phyloP scores from a whole-genome alignment of 2,797 vertebrate species.

The Brachymystax lenok region DNA sequence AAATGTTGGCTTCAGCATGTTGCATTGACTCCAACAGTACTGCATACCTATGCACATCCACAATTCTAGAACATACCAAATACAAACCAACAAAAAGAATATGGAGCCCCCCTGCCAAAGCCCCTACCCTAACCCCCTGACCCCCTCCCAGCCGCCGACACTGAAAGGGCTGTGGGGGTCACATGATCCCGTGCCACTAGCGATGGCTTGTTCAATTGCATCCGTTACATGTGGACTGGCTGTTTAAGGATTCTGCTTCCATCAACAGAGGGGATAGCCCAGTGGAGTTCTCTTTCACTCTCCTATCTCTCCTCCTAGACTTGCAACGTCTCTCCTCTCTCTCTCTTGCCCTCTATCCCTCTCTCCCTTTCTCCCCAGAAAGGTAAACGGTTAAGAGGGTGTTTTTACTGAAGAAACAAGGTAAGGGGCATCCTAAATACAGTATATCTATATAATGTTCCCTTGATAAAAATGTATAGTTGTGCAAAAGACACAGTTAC shows the following conservation, averaged over 20 bases:
- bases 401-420: conserved; percentile 68
- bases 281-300: conserved; percentile 62
- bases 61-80: conserved; percentile 70
- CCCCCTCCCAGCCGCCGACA: conserved; percentile 21
- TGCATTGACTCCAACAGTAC: conserved; percentile 70
- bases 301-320: conserved; percentile 36
- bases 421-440: conserved; percentile 54
- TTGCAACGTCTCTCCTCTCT: conserved; percentile 49
- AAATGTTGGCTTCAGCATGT: conserved; percentile 77
- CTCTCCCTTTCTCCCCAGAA: conserved; percentile 43
- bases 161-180: conserved; percentile 41
- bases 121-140: conserved; percentile 21
- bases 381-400: conserved; percentile 60
- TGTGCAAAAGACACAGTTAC: neutral
- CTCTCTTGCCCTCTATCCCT: conserved; percentile 39
- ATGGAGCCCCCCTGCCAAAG: conserved; percentile 44
- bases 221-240: conserved; percentile 51
- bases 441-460: neutral
- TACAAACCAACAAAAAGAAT: conserved; percentile 68
- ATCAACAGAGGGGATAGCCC: conserved; percentile 69
- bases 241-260: conserved; percentile 76
- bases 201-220: conserved; percentile 59
- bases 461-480: neutral
- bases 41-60: conserved; percentile 76
- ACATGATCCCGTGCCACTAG: conserved; percentile 55